A percentile compares a stretch with the other conserved stretches of the same genome.
Evolutionary conservation across 2,888 invertebrate genomes (phyloP).

Genomic region (Dysmachus trigonus): DNA sequence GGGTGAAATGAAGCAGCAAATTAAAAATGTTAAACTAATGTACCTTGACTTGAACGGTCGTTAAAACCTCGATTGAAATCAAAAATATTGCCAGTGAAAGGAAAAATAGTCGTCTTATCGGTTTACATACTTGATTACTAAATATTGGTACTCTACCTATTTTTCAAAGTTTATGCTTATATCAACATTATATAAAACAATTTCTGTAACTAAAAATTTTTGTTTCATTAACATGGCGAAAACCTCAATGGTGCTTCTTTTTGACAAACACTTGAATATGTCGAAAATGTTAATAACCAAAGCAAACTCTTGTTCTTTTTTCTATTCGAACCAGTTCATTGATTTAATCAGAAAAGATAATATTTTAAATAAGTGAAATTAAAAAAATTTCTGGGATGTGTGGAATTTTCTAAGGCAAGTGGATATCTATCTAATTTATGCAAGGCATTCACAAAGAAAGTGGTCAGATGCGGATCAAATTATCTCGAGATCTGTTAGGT

Average conservation of each 20-base stretch:
- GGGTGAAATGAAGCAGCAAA: neutral
- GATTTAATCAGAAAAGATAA: too few relatives aligned
- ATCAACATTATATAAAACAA: too few relatives aligned
- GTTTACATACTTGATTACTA: neutral
- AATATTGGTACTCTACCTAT: neutral
- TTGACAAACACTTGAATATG: too few relatives aligned
- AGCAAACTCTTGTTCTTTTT: too few relatives aligned
- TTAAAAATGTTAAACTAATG: neutral
- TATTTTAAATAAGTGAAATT: neutral
- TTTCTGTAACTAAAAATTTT: too few relatives aligned
- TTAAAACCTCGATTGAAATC: neutral
- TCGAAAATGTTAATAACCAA: too few relatives aligned
- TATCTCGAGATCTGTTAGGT: neutral
- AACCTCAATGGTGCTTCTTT: too few relatives aligned
- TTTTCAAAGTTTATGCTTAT: too few relatives aligned
- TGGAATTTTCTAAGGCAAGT: neutral
- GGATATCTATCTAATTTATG: neutral
- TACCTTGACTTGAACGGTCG: neutral
- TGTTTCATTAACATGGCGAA: too few relatives aligned
- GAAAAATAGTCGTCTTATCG: neutral
- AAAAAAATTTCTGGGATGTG: neutral
- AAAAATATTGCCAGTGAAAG: neutral
- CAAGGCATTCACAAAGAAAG: neutral
- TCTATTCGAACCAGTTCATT: too few relatives aligned
- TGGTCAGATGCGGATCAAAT: neutral